Base-by-base conservation (phyloP, 2,888 invertebrate genomes). In the Melieria crassipennis region DNA sequence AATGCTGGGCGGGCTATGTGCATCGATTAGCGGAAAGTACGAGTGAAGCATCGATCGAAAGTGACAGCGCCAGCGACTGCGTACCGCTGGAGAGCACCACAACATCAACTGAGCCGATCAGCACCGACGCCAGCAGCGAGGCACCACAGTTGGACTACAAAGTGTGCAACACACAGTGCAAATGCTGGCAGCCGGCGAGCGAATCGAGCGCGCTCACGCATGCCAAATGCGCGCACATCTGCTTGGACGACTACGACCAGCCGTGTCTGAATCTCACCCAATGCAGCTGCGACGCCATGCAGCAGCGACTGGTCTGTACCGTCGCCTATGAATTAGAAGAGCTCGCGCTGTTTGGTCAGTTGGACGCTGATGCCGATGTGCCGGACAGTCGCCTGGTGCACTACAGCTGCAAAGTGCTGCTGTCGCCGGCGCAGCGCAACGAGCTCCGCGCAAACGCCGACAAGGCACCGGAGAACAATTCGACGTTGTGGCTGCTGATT, bases 1-100 rank as follows among this genome's bases (percentile, higher is more conserved):
- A 81, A 55, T 85, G 84, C 60, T 78, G 83, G 0, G 88, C 89
- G 1, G 88, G 90, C 30, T 75, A 75, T 79, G 81, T n/a, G 43
- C 83, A 83, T 2, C 52, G 81, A 4, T 88, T 88, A 5, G 82
- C 82, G 0, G 71, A 69, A 0, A 88, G 88, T 71, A 62, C 75
- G 73, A 78, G 87, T 77, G 88, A 87, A 2, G 79, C 80, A 13
- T 84, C 7, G 85, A 30, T 30, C 30, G 30, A 30, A 30, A 30
- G 30, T 30, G 30, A 2, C 30, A 30, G 78, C 0, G 81, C 81
- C 0, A 72, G 77, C 47, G 46, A 80, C 1, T 85, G 85, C 45
- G 65, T 80, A n/a, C 86, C 86, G 62, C 75, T 79, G 69, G 43
- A 77, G 30, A 79, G 79, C n/a, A 52, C 52, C 52, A 52, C 52